Base-by-base conservation (phyloP, 2,888 invertebrate genomes). In the Microplitis manilae region DNA sequence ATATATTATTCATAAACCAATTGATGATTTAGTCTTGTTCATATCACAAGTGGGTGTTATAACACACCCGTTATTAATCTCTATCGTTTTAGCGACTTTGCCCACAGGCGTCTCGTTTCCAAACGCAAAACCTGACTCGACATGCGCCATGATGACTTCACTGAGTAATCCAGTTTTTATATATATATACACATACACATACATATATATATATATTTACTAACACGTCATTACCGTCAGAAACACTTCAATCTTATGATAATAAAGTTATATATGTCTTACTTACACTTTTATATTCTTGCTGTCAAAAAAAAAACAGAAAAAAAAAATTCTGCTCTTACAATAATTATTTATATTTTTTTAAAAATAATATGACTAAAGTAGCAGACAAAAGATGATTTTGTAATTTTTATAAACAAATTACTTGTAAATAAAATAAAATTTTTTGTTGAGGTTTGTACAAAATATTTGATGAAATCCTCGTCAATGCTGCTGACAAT, bases 61-160 rank as follows among this genome's bases (percentile, higher is more conserved):
- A 78, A 77, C 77, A 81, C 78, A 77, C 79, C 62, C 75, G 75
- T 50, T 50, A 50, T 50, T 50, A 50, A 50, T 50, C 50, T 62
- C 60, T 71, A 71, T 69, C 77, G 67, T 70, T 50, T 71, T 70
- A 50, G 59, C 17, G 50, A 17, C 50, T 50, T 50, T 50, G 50
- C 50, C 50, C 50, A 50, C 50, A 50, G 13, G 50, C 50, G 50
- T 50, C 50, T 75, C 75, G 78, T 73, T 79, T 77, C 75, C 80
- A 79, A 77, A 77, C 77, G 79, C 13, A 50, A 50, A 50, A 50
- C 9, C 50, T n/a, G 5, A 76, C 75, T 79, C 76, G 80, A 77
- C 80, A 80, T 79, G 79, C 79, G 80, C 79, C 78, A 81, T 78
- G 73, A 73, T 62, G 38, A 20, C n/a, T 70, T 30, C 60, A 70